A percentile compares a stretch with the other conserved stretches of the same genome.
Evolutionary conservation across 2,797 vertebrate species (phyloP).

Genomic region (Cossypha caffra): DNA sequence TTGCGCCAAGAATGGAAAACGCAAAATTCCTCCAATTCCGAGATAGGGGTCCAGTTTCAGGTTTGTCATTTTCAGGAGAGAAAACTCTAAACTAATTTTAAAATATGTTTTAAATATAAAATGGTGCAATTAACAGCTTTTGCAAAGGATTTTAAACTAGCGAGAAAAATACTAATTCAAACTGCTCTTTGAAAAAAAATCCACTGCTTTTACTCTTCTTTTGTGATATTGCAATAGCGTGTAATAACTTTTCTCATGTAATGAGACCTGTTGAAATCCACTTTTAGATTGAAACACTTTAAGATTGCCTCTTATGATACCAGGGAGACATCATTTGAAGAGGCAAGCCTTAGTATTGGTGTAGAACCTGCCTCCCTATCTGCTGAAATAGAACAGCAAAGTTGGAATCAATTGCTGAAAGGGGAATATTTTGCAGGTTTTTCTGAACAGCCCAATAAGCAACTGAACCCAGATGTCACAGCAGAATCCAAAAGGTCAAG

Average conservation of each 20-base stretch:
- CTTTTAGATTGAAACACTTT: not conserved
- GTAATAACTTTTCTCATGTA: not conserved
- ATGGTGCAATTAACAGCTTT: not conserved
- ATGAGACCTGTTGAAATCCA: not conserved
- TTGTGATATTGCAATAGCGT: not conserved
- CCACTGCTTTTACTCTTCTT: not conserved
- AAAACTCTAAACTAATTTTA: not conserved
- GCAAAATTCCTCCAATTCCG: not conserved
- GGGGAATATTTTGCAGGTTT: not conserved
- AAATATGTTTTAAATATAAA: not conserved
- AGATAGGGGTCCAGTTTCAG: not conserved
- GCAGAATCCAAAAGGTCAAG: conserved; percentile 25
- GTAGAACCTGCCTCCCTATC: not conserved
- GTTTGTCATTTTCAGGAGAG: not conserved
- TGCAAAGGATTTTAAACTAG: not conserved
- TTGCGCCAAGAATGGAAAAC: not conserved
- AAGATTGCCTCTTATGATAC: not conserved
- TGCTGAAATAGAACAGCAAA: not conserved
- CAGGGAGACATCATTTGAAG: not conserved
- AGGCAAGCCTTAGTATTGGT: not conserved
- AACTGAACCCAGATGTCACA: not conserved
- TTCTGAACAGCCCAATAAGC: not conserved
- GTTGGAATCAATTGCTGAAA: not conserved
- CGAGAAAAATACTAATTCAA: not conserved
- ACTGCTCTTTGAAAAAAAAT: not conserved